phyloP scores from a whole-genome alignment of 2,113 vertebrate species.

The Protomyctophum bolini region DNA sequence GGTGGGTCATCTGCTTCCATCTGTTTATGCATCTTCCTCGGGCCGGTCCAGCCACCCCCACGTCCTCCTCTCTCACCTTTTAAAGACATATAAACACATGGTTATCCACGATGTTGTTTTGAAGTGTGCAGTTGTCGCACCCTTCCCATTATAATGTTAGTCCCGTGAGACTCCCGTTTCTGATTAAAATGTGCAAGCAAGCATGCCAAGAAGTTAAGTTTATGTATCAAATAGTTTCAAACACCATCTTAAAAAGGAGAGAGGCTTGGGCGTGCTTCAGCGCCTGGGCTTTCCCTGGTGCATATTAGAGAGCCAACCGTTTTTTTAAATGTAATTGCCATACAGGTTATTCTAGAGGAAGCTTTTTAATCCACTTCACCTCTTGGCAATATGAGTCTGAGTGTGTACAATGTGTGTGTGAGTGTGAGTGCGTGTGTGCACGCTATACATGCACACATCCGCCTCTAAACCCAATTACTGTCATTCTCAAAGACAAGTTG shows the following conservation, averaged over 20 bases:
- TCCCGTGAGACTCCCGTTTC: too few species aligned
- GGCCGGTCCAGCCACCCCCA: too few species aligned
- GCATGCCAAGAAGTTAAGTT: too few species aligned
- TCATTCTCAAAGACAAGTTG: conserved; percentile 62
- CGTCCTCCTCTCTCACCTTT: too few species aligned
- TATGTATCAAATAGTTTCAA: too few species aligned
- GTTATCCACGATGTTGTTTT: too few species aligned
- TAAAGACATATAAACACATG: too few species aligned
- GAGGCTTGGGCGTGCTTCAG: conserved; percentile 10
- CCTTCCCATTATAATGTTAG: too few species aligned
- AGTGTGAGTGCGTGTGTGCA: conserved; percentile 24
- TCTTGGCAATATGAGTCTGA: conserved; percentile 6
- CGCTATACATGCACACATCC: conserved; percentile 12
- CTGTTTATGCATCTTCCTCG: too few species aligned
- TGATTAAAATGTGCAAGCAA: too few species aligned
- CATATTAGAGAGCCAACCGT: conserved; percentile 41
- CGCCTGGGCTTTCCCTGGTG: conserved; percentile 13
- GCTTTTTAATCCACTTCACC: conserved; percentile 64
- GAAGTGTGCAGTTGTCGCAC: too few species aligned
- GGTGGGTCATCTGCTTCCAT: too few species aligned
- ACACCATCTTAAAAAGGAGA: conserved; percentile 47
- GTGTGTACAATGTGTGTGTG: conserved; percentile 12
- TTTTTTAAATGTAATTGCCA: conserved; percentile 53
- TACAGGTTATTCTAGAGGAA: conserved; percentile 70
- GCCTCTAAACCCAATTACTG: conserved; percentile 60